phyloP scores from a whole-genome alignment of 2,888 invertebrate genomes.

The Marronus borbonicus region DNA sequence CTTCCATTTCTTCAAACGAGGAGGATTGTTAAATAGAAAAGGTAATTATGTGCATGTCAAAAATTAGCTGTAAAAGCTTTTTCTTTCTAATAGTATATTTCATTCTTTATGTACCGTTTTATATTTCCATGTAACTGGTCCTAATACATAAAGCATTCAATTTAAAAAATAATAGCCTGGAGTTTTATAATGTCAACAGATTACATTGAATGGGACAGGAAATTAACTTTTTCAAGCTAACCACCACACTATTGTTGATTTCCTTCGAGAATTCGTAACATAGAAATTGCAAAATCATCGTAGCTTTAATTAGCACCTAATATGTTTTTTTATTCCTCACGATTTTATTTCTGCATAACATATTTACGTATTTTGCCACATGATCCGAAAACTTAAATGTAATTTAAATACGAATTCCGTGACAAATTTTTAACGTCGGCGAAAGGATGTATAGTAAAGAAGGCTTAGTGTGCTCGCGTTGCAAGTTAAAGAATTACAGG shows the following conservation, averaged over 20 bases:
- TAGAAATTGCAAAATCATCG: constrained; percentile 6
- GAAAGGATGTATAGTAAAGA: constrained; percentile 6
- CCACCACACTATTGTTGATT: background rate
- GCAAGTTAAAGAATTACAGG: too few species aligned
- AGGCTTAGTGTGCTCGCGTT: background rate
- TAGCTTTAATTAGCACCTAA: constrained; percentile 5
- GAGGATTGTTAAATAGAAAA: background rate
- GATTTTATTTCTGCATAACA: background rate
- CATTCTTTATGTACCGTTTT: background rate
- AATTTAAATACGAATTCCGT: background rate
- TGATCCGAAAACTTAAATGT: constrained; percentile 3
- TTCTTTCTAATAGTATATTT: background rate
- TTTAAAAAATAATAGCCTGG: too few species aligned
- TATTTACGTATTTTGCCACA: background rate
- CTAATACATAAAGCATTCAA: background rate
- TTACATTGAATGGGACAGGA: background rate
- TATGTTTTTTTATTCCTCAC: background rate
- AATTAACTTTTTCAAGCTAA: background rate
- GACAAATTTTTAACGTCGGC: background rate
- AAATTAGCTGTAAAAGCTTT: background rate
- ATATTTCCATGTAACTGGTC: background rate
- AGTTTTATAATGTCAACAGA: background rate
- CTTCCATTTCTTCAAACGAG: background rate
- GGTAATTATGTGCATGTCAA: background rate
- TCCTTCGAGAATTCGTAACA: background rate